A percentile compares a stretch with the other conserved stretches of the same genome.
Evolutionary conservation across 2,888 invertebrate species (phyloP).

Genomic region (Scaeva pyrastri): DNA sequence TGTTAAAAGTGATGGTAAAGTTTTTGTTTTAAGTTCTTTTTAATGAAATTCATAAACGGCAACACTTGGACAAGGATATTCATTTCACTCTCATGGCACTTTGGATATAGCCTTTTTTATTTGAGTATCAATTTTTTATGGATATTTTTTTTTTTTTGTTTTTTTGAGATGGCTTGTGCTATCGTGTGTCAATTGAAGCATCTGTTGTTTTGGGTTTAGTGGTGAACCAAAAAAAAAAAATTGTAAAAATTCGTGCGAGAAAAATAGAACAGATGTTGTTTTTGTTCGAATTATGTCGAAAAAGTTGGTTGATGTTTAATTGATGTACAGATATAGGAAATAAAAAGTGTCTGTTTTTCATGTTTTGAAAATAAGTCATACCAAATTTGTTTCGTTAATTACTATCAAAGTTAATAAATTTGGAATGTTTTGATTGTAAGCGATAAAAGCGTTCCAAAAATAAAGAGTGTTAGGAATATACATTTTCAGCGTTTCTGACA

Average conservation of each 20-base stretch:
- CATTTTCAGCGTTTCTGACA: no score
- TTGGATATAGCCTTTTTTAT: slow-evolving; percentile 62
- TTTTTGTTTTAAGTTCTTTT: slow-evolving; percentile 15
- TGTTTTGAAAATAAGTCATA: no score
- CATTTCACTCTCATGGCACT: slow-evolving; percentile 35
- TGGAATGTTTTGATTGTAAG: no score
- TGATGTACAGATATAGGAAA: no score
- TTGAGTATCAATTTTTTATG: no score
- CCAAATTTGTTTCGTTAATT: no score
- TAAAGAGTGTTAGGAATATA: no score
- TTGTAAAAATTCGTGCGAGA: slow-evolving; percentile 1
- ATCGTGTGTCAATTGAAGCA: slow-evolving; percentile 47
- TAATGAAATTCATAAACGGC: slow-evolving; percentile 26
- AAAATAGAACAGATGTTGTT: slow-evolving; percentile 31
- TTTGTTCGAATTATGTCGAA: no score
- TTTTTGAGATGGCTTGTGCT: slow-evolving; percentile 48
- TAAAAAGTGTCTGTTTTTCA: no score
- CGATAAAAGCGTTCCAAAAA: no score
- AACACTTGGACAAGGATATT: slow-evolving; percentile 65
- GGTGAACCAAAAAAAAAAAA: background rate
- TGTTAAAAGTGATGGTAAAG: slow-evolving; percentile 70
- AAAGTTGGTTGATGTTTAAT: no score
- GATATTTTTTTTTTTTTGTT: background rate
- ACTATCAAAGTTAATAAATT: no score
- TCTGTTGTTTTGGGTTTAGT: slow-evolving; percentile 34